Evolutionary conservation across 2,113 vertebrate genomes (phyloP), one percentile per base, ranked within the genome.

Genomic region (Progne subis): DNA sequence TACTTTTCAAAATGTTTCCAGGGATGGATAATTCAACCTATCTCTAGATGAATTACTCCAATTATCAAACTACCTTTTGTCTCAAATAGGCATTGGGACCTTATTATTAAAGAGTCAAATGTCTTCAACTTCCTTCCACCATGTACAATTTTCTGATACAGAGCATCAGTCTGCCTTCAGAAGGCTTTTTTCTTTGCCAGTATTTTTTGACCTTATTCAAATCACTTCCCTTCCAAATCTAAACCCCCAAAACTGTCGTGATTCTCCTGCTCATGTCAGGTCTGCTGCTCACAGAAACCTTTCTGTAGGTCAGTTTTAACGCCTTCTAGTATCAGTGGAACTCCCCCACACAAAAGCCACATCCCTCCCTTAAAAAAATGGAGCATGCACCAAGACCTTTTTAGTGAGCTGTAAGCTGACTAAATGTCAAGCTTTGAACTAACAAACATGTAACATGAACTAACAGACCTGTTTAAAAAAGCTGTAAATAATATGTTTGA

Each of bases 311-410:
- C 2, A 31, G 7, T 55, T 79, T 34, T 61, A 11, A 74, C 39
- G 8, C 4, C 34, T 61, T n/a, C 14, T 12, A 19, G 5, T 15
- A 49, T 17, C 69, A 59, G 12, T 28, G 32, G 29, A 71, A 83
- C 24, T 37, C 2, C 2, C 3, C 2, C 7, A 6, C 5, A 3
- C 17, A 43, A 53, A 85, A 41, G 4, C 17, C 56, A 18, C 3
- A 10, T 12, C 6, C 3, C 1, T 61, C 25, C 24, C 53, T 59
- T 82, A 21, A 8, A 53, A 50, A 79, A 92, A 43, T 15, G 6
- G n/a, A 77, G 18, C 17, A 20, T 9, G 9, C 8, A 60, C 11
- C 26, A 55, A 81, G 64, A 56, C 2, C 7, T 32, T 75, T 63
- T 67, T 11, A 68, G 29, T 70, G 43, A 91, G n/a, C 6, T 47